Percentiles rank a stretch among this genome's conserved stretches.
These are phyloP conservation scores for Melitaea athalia DNA, from an alignment of 2,888 invertebrate genomes.

Conservation along the genomic window DNA sequence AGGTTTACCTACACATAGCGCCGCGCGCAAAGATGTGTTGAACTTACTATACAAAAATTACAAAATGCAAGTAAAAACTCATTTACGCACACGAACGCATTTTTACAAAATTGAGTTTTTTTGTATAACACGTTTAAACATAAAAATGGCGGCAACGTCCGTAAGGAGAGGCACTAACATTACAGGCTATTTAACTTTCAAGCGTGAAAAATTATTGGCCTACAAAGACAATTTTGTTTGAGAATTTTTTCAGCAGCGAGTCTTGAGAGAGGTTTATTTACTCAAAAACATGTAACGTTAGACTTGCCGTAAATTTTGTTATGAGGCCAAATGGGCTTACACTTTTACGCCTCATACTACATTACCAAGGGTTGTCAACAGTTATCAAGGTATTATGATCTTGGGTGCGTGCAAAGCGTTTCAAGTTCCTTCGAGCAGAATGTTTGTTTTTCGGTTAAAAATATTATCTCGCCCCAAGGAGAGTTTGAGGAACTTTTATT, in stretches of 20 bases:
- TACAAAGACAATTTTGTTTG: conserved; percentile 15
- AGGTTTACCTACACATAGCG: too few relatives aligned
- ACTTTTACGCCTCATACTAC: conserved; percentile 34
- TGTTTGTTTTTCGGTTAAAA: conserved; percentile 62
- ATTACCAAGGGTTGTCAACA: conserved; percentile 36
- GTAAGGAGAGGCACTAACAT: background rate
- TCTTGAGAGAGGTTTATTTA: conserved; percentile 9
- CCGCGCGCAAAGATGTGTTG: too few relatives aligned
- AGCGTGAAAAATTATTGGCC: conserved; percentile 6
- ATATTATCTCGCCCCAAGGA: conserved; percentile 69
- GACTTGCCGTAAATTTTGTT: conserved; percentile 35
- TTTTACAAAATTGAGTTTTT: background rate
- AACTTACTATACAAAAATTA: background rate
- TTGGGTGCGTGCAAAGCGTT: conserved; percentile 33
- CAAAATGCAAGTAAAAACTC: background rate
- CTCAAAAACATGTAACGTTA: conserved; percentile 33
- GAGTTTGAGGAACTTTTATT: conserved; percentile 71
- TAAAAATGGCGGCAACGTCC: background rate
- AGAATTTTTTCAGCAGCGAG: conserved; percentile 1
- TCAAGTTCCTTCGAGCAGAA: conserved; percentile 34
- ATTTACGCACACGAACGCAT: background rate
- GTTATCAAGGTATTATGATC: conserved; percentile 39
- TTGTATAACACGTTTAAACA: background rate
- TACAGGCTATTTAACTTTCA: background rate
- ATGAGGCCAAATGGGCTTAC: conserved; percentile 34